Evolutionary conservation across 2,888 invertebrate genomes (phyloP).

Genomic region (Athrips mouffetella): DNA sequence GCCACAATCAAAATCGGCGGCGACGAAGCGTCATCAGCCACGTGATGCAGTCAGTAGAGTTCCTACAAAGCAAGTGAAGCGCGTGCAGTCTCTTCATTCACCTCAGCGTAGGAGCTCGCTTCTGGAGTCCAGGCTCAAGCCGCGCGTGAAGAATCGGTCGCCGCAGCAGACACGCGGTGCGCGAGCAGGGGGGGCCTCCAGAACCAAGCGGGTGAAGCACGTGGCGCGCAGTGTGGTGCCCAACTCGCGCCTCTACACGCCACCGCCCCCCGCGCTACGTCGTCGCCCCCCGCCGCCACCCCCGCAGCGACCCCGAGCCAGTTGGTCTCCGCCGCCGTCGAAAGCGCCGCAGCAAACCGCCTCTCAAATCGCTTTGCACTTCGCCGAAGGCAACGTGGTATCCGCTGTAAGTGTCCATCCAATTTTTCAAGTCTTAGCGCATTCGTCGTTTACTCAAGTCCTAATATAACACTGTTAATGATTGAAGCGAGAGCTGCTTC

Average conservation of each 20-base stretch:
- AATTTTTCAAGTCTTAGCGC: no score
- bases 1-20: no score
- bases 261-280: constrained; percentile 36
- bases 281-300: constrained; percentile 31
- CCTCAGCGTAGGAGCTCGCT: no score
- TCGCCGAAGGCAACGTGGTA: constrained; percentile 17
- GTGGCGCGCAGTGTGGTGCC: constrained; percentile 34
- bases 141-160: neutral
- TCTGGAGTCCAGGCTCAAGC: no score
- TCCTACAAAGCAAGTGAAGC: no score
- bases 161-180: neutral
- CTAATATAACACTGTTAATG: no score
- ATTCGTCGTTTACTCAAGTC: no score
- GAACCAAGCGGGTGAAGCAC: constrained; percentile 24
- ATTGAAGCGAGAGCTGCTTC: constrained; percentile 14
- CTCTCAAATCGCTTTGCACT: constrained; percentile 33
- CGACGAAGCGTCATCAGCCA: no score
- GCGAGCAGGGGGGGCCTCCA: neutral
- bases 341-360: constrained; percentile 29
- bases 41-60: no score
- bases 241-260: constrained; percentile 59
- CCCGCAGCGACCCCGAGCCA: constrained; percentile 32
- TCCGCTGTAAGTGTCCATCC: neutral
- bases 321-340: constrained; percentile 32
- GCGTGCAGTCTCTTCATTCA: no score